Percentiles rank a stretch among this genome's conserved stretches.
phyloP scores from a whole-genome alignment of 1,140 invertebrate species.

The Calycopis cecrops region DNA sequence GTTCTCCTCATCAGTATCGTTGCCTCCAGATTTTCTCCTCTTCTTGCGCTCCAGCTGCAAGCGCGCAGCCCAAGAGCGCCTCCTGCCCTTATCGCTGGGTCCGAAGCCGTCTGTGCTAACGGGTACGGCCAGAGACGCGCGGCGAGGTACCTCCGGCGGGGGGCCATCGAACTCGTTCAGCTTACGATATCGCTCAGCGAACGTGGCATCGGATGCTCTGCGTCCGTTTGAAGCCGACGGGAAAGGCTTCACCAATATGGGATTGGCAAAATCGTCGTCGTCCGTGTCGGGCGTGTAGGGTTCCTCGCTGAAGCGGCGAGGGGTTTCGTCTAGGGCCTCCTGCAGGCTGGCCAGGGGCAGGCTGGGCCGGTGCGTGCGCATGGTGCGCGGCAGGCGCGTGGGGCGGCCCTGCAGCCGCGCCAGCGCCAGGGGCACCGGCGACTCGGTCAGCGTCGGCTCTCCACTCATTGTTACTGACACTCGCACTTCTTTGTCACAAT shows the following conservation, averaged over 20 bases:
- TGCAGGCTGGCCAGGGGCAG: conserved; percentile 59
- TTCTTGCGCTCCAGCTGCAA: conserved; percentile 68
- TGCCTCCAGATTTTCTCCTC: conserved; percentile 65
- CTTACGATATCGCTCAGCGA: conserved; percentile 61
- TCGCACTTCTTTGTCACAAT: conserved; percentile 14
- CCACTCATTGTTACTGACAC: conserved; percentile 57
- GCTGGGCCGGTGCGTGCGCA: conserved; percentile 55
- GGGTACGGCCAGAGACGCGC: conserved; percentile 84
- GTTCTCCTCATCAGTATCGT: conserved; percentile 72
- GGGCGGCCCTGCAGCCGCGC: conserved; percentile 53
- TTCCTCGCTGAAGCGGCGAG: conserved; percentile 64
- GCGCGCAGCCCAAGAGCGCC: conserved; percentile 74
- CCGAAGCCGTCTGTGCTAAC: conserved; percentile 72
- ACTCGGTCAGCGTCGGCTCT: conserved; percentile 61
- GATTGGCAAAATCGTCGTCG: conserved; percentile 68
- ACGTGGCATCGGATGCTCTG: conserved; percentile 59
- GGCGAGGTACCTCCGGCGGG: conserved; percentile 66
- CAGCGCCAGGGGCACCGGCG: conserved; percentile 63
- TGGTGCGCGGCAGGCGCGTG: conserved; percentile 39
- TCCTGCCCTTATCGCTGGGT: conserved; percentile 77
- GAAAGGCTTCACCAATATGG: conserved; percentile 41
- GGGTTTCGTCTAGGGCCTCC: conserved; percentile 59
- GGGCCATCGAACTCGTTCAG: conserved; percentile 73
- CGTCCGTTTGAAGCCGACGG: conserved; percentile 53
- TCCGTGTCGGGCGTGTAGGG: conserved; percentile 55